Percentiles rank a stretch among this genome's conserved stretches.
phyloP scores from a whole-genome alignment of 2,113 vertebrate species.

The Chaenocephalus aceratus region DNA sequence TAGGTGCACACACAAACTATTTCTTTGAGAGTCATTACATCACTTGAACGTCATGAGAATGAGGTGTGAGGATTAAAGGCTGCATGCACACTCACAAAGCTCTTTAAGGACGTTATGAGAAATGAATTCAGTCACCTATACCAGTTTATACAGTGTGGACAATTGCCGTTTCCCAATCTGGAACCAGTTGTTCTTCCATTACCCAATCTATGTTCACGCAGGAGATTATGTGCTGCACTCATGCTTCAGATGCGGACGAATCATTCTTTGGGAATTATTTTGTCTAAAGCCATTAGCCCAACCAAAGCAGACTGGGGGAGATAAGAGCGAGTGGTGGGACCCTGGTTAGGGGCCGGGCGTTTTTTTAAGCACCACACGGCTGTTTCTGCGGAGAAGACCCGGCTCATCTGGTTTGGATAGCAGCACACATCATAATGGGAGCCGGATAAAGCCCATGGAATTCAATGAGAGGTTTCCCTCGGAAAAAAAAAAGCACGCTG shows the following conservation, averaged over 20 bases:
- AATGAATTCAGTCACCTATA: slow-evolving; percentile 35
- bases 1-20: slow-evolving; percentile 6
- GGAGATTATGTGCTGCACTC: slow-evolving; percentile 67
- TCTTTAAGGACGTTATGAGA: slow-evolving; percentile 16
- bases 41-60: slow-evolving; percentile 38
- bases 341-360: slow-evolving; percentile 34
- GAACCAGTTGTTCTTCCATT: slow-evolving; percentile 39
- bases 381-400: slow-evolving; percentile 61
- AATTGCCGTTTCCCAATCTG: slow-evolving; percentile 48
- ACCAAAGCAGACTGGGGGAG: slow-evolving; percentile 57
- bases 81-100: slow-evolving; percentile 6
- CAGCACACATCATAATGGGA: slow-evolving; percentile 76
- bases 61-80: slow-evolving; percentile 39
- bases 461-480: slow-evolving; percentile 55
- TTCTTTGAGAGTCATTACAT: slow-evolving; percentile 24
- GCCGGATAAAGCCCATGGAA: slow-evolving; percentile 65
- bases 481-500: slow-evolving; percentile 33
- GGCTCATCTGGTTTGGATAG: slow-evolving; percentile 80
- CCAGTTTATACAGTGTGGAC: slow-evolving; percentile 26
- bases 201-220: slow-evolving; percentile 60
- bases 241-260: slow-evolving; percentile 71
- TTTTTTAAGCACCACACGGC: slow-evolving; percentile 58
- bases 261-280: slow-evolving; percentile 71
- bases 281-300: slow-evolving; percentile 70
- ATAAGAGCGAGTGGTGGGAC: slow-evolving; percentile 62